Conservation (phyloP, 2,113 vertebrate species). For the Bubo scandiacus region DNA sequence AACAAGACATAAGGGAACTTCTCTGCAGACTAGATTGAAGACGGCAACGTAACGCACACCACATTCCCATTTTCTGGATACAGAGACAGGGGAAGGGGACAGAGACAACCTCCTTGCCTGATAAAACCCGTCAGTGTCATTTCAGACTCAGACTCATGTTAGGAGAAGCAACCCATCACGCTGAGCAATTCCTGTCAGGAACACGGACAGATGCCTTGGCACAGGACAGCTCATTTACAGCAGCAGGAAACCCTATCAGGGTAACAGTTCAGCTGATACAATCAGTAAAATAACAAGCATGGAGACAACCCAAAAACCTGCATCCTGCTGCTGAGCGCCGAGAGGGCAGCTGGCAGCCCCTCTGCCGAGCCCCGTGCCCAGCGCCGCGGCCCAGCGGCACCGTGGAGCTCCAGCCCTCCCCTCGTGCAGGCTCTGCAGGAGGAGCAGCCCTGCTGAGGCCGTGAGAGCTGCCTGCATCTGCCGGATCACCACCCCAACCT, state of each 20-base stretch:
- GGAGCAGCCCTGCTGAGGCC: background rate
- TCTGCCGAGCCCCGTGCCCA: rapidly evolving
- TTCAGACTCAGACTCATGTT: background rate
- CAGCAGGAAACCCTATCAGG: background rate
- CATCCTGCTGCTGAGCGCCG: background rate
- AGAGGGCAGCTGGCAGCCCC: background rate
- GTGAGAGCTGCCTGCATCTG: background rate
- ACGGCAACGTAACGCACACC: rapidly evolving
- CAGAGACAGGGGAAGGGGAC: background rate
- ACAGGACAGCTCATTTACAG: background rate
- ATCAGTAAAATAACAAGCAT: background rate
- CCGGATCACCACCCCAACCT: background rate
- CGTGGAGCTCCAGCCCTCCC: rapidly evolving
- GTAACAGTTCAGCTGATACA: background rate
- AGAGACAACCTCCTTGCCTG: background rate
- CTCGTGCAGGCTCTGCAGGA: background rate
- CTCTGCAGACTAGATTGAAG: background rate
- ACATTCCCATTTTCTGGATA: background rate
- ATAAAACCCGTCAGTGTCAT: background rate
- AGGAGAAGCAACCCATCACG: background rate
- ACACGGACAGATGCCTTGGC: background rate
- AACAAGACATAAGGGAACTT: background rate
- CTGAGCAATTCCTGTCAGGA: background rate
- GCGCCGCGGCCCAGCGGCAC: rapidly evolving
- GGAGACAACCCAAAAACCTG: background rate